A percentile compares a stretch with the other conserved stretches of the same genome.
Evolutionary conservation across 2,797 vertebrate species (phyloP).

Genomic region (Euthynnus affinis): DNA sequence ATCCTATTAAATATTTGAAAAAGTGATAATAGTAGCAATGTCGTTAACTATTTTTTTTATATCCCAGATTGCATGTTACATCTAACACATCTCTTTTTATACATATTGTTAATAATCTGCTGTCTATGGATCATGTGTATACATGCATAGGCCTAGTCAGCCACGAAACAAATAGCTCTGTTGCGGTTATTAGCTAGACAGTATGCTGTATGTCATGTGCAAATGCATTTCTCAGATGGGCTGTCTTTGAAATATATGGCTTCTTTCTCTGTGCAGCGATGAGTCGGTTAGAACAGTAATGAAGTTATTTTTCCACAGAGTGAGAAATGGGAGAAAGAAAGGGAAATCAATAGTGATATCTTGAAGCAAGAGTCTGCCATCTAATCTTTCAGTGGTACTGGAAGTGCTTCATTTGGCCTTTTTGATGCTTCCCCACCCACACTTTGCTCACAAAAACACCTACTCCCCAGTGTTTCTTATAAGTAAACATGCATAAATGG

Average conservation of each 20-base stretch:
- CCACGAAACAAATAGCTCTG: constrained; percentile 56
- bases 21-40: constrained; percentile 13
- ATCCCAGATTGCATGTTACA: constrained; percentile 4
- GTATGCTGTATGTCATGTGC: constrained; percentile 62
- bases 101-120: constrained; percentile 16
- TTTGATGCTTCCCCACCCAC: constrained; percentile 81
- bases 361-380: constrained; percentile 83
- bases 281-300: constrained; percentile 86
- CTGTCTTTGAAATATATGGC: constrained; percentile 83
- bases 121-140: constrained; percentile 22
- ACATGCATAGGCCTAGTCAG: constrained; percentile 20
- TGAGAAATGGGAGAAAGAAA: constrained; percentile 84
- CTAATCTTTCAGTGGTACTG: constrained; percentile 85
- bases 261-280: constrained; percentile 74
- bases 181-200: constrained; percentile 65
- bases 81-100: constrained; percentile 18
- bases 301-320: constrained; percentile 86
- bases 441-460: constrained; percentile 76
- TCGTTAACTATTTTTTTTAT: constrained; percentile 24
- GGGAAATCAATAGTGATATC: constrained; percentile 88
- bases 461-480: constrained; percentile 74
- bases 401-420: constrained; percentile 88
- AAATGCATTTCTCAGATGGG: constrained; percentile 79
- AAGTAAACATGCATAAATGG: constrained; percentile 80
- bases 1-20: constrained; percentile 17